Evolutionary conservation across 2,888 invertebrate genomes (phyloP).

Genomic region (Euplagia quadripunctaria): DNA sequence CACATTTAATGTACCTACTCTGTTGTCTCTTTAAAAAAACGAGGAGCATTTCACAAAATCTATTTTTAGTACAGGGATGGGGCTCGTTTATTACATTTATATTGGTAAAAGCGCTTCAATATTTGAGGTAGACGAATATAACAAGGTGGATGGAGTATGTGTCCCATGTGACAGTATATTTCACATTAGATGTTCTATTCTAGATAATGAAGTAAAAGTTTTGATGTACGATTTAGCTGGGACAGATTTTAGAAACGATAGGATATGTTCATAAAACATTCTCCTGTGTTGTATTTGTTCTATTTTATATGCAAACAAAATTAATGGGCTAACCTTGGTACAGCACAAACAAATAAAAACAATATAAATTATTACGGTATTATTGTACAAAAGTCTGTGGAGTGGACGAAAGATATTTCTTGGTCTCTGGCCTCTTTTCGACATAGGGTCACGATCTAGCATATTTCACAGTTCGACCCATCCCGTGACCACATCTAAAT

Average conservation of each 20-base stretch:
- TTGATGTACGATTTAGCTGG: background rate
- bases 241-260: background rate
- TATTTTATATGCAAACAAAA: background rate
- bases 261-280: too few relatives aligned
- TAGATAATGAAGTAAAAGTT: background rate
- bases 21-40: background rate
- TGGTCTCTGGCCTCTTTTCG: background rate
- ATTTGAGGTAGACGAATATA: background rate
- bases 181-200: background rate
- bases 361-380: background rate
- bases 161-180: background rate
- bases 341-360: background rate
- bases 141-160: background rate
- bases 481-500: background rate
- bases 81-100: background rate
- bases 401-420: background rate
- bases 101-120: background rate
- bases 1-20: background rate
- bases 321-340: background rate
- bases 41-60: background rate
- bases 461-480: background rate
- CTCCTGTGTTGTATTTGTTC: background rate
- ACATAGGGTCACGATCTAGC: background rate
- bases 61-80: background rate
- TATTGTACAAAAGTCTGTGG: background rate